These are phyloP conservation scores for Pollachius pollachius DNA, from an alignment of 2,113 vertebrate species.

Conservation along the genomic window DNA sequence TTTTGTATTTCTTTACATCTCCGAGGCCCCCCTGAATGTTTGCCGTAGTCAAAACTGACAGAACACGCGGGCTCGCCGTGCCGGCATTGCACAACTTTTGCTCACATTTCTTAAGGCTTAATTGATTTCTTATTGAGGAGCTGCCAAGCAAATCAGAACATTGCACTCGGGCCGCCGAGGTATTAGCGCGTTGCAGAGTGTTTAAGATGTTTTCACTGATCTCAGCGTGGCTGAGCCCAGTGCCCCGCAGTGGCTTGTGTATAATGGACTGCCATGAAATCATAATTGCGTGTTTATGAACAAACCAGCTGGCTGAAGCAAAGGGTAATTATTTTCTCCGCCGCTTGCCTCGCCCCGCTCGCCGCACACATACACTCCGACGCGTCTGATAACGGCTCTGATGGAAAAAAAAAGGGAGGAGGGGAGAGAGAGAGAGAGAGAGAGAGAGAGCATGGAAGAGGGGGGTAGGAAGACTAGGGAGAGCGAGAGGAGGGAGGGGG, in stretches of 20 bases:
- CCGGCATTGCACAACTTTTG: constrained; percentile 22
- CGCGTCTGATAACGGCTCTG: constrained; percentile 56
- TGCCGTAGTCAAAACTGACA: not conserved
- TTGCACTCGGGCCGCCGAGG: constrained; percentile 82
- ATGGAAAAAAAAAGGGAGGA: constrained; percentile 44
- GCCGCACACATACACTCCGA: constrained; percentile 41
- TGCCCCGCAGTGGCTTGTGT: constrained; percentile 68
- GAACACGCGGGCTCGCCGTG: constrained; percentile 18
- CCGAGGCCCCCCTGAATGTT: not conserved
- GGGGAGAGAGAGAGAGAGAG: constrained; percentile 23
- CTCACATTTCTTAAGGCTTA: constrained; percentile 81
- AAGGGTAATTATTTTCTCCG: constrained; percentile 74
- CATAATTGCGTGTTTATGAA: constrained; percentile 78
- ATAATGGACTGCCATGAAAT: constrained; percentile 75
- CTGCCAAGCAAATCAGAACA: constrained; percentile 90
- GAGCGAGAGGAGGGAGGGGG: too few relatives aligned
- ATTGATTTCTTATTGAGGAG: constrained; percentile 95
- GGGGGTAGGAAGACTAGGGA: too few relatives aligned
- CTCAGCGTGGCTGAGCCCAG: constrained; percentile 50
- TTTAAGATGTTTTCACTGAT: constrained; percentile 70
- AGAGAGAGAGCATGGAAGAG: constrained; percentile 1
- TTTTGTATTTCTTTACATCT: not conserved
- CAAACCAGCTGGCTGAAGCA: constrained; percentile 75
- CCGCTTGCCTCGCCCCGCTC: constrained; percentile 53
- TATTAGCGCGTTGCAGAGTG: constrained; percentile 74